Percentiles rank a stretch among this genome's conserved stretches.
Evolutionary conservation across 2,113 vertebrate species (phyloP).

Genomic region (Pantherophis guttatus): DNA sequence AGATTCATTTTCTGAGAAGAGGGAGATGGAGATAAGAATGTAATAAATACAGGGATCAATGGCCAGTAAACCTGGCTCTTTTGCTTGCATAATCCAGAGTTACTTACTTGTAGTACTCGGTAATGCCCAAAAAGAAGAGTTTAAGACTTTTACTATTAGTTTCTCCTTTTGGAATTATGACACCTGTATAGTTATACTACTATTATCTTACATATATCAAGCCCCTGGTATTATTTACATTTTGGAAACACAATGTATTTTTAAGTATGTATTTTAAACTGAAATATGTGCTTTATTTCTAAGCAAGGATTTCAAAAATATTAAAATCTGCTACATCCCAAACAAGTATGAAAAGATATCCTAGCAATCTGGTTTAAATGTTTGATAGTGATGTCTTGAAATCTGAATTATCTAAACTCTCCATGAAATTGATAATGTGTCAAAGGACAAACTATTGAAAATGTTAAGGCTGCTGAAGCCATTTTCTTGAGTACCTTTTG

Average conservation of each 20-base stretch:
- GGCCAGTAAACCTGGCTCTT: background rate
- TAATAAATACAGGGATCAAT: background rate
- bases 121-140: background rate
- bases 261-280: background rate
- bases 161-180: background rate
- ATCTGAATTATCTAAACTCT: background rate
- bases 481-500: background rate
- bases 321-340: background rate
- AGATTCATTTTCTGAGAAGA: background rate
- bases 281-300: background rate
- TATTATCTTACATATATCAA: background rate
- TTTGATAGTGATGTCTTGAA: background rate
- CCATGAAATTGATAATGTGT: background rate
- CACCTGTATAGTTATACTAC: background rate
- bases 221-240: background rate
- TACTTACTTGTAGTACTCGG: background rate
- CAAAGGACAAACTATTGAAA: background rate
- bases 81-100: background rate
- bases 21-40: background rate
- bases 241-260: background rate
- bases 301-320: background rate
- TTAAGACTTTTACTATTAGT: background rate
- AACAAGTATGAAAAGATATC: background rate
- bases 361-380: background rate
- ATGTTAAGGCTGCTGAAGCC: background rate